Evolutionary conservation across 2,888 invertebrate genomes (phyloP).

Genomic region (Xestia xanthographa): DNA sequence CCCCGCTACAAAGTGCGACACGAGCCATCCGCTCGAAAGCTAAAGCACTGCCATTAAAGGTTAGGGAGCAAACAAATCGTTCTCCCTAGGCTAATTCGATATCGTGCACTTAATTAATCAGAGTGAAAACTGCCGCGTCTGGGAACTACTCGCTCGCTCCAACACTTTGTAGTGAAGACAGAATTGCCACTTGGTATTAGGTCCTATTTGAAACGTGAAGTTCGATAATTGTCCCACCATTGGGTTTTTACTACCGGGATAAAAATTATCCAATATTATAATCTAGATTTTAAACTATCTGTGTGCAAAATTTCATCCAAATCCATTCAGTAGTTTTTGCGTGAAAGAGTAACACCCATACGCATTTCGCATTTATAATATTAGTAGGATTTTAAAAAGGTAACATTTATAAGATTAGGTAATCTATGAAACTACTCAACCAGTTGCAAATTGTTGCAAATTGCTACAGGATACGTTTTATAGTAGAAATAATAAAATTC

Average conservation of each 20-base stretch:
- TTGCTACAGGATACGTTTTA: not conserved
- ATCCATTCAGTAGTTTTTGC: too few species aligned
- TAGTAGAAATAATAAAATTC: not conserved
- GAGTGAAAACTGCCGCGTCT: conserved; percentile 66
- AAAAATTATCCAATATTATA: too few species aligned
- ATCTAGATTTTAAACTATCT: too few species aligned
- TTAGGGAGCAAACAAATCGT: conserved; percentile 74
- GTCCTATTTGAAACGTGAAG: not conserved
- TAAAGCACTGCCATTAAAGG: conserved; percentile 69
- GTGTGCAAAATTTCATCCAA: too few species aligned
- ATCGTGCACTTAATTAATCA: conserved; percentile 77
- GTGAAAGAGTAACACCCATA: too few species aligned
- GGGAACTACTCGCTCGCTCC: conserved; percentile 54
- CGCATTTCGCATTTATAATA: too few species aligned
- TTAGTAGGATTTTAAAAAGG: not conserved
- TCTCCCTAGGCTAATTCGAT: conserved; percentile 74
- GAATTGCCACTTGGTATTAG: conserved; percentile 11
- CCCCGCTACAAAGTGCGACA: conserved; percentile 29
- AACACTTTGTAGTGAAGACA: not conserved
- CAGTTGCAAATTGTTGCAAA: not conserved
- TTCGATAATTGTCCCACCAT: too few species aligned
- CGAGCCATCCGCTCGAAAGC: conserved; percentile 43
- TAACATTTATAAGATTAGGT: not conserved
- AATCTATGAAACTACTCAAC: too few species aligned
- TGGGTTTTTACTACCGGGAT: too few species aligned